Conservation (phyloP, 2,113 vertebrate genomes). For the Monopterus albus region DNA sequence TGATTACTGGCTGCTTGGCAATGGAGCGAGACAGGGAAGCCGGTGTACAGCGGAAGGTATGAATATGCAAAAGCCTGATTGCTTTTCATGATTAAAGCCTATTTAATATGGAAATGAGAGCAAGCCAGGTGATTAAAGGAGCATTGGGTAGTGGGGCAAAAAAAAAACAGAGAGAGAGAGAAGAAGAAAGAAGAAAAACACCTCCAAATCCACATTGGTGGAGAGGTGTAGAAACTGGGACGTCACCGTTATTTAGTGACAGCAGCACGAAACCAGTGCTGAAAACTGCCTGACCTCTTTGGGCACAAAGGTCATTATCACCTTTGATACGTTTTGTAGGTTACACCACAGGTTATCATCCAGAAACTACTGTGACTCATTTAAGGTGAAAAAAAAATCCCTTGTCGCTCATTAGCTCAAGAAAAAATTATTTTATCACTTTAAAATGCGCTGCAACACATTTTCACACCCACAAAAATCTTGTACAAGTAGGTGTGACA, state of each 20-base stretch:
- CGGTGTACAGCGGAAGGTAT: constrained; percentile 95
- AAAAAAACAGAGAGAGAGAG: constrained; percentile 79
- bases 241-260: constrained; percentile 29
- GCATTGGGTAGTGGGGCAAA: constrained; percentile 80
- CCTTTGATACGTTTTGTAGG: constrained; percentile 5
- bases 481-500: constrained; percentile 37
- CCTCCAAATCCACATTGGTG: constrained; percentile 52
- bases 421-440: neutral
- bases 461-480: constrained; percentile 28
- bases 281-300: constrained; percentile 24
- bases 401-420: neutral
- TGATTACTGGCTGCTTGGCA: constrained; percentile 97
- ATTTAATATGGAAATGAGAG: constrained; percentile 99
- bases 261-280: constrained; percentile 17
- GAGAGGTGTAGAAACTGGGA: constrained; percentile 31
- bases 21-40: constrained; percentile 99
- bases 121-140: constrained; percentile 99
- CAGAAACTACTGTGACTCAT: constrained; percentile 43
- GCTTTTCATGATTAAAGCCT: constrained; percentile 99
- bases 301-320: constrained; percentile 14
- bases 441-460: constrained; percentile 11
- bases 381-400: constrained; percentile 3
- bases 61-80: constrained; percentile 99
- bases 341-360: neutral
- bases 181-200: constrained; percentile 81